phyloP scores from a whole-genome alignment of 2,797 vertebrate species.

The Pipistrellus kuhlii region DNA sequence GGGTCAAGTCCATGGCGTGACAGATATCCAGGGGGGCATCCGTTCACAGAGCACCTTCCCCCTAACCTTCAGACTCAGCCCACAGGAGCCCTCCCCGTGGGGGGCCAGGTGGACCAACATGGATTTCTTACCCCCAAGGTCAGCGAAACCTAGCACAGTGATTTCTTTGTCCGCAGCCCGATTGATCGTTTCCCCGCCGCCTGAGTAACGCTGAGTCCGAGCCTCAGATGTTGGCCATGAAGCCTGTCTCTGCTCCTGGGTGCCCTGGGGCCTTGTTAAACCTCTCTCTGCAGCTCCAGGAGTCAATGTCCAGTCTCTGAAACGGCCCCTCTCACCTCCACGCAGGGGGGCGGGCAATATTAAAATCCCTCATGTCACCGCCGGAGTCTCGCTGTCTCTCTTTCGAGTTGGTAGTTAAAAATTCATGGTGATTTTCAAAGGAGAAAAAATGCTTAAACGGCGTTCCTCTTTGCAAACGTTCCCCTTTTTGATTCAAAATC shows the following conservation, averaged over 20 bases:
- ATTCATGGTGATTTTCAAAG: slow-evolving; percentile 90
- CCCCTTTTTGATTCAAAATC: slow-evolving; percentile 89
- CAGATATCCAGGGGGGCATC: not conserved
- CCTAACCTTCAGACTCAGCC: not conserved
- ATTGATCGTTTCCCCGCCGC: slow-evolving; percentile 67
- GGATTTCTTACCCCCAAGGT: slow-evolving; percentile 29
- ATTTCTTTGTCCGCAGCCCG: slow-evolving; percentile 36
- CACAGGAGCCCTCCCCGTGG: accelerated
- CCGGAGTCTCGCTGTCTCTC: slow-evolving; percentile 86
- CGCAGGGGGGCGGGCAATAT: slow-evolving; percentile 44
- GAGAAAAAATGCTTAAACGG: slow-evolving; percentile 85
- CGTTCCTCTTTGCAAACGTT: slow-evolving; percentile 86
- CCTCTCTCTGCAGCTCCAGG: slow-evolving; percentile 75
- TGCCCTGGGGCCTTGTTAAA: slow-evolving; percentile 78
- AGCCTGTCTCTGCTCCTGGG: not conserved
- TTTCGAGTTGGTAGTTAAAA: slow-evolving; percentile 89
- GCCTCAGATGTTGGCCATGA: not conserved
- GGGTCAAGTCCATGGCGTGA: too few species aligned
- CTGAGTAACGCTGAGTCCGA: not conserved
- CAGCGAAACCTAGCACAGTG: not conserved
- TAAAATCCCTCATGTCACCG: slow-evolving; percentile 82
- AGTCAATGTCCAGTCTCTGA: slow-evolving; percentile 83
- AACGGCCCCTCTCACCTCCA: slow-evolving; percentile 78
- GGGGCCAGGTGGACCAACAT: not conserved
- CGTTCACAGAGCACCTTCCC: not conserved